Percentiles rank a stretch among this genome's conserved stretches.
phyloP scores from a whole-genome alignment of 2,113 vertebrate genomes.

The Peromyscus leucopus region DNA sequence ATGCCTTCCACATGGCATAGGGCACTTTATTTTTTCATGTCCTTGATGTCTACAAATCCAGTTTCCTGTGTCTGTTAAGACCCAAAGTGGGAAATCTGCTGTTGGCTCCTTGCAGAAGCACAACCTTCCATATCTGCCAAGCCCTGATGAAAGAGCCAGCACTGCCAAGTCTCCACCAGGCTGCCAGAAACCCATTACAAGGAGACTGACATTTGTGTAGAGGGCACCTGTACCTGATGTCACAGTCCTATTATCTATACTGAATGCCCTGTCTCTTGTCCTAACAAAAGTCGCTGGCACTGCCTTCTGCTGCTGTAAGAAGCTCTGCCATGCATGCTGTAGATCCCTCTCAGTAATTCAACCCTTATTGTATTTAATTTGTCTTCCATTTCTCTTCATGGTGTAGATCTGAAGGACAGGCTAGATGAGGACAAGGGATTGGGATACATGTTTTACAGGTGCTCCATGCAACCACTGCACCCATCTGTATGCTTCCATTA shows the following conservation, averaged over 20 bases:
- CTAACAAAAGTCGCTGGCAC: conserved; percentile 55
- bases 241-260: conserved; percentile 16
- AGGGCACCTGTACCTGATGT: conserved; percentile 60
- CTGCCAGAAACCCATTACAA: conserved; percentile 50
- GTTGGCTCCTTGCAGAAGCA: neutral
- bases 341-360: neutral
- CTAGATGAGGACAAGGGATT: neutral
- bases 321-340: neutral
- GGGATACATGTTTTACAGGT: neutral
- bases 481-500: neutral
- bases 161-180: neutral
- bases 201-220: conserved; percentile 58
- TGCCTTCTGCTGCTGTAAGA: neutral
- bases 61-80: neutral
- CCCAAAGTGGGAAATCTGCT: neutral
- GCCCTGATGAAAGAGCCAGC: neutral
- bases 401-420: neutral
- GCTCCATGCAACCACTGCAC: neutral
- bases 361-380: neutral
- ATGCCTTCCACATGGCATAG: neutral
- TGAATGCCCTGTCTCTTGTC: conserved; percentile 31
- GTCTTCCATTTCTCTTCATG: neutral
- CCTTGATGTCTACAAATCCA: neutral
- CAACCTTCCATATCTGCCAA: neutral
- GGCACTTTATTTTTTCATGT: neutral